These are phyloP conservation scores for Hirtodrosophila alboralis DNA, from an alignment of 2,888 invertebrate species.

Conservation along the genomic window DNA sequence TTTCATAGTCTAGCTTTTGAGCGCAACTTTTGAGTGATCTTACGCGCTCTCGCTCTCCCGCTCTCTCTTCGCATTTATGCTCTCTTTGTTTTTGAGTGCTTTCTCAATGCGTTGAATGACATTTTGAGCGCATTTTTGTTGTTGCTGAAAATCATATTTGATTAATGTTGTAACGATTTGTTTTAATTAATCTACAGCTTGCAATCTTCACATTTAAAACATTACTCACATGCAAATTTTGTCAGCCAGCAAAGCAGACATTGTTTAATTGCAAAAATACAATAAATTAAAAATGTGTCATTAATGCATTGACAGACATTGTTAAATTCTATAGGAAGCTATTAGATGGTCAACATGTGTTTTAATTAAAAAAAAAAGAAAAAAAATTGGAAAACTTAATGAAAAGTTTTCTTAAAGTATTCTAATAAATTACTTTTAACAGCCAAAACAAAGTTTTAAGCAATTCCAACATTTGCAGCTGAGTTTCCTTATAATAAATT, in stretches of 20 bases:
- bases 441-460: too few relatives aligned
- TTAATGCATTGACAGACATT: conserved; percentile 62
- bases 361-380: conserved; percentile 1
- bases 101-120: conserved; percentile 64
- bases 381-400: too few relatives aligned
- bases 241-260: conserved; percentile 43
- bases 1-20: conserved; percentile 59
- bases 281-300: conserved; percentile 54
- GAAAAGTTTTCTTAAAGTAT: too few relatives aligned
- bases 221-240: conserved; percentile 38
- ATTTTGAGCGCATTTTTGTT: conserved; percentile 53
- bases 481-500: too few relatives aligned
- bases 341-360: conserved; percentile 13
- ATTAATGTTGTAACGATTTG: conserved; percentile 71
- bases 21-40: conserved; percentile 43
- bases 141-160: conserved; percentile 55
- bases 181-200: conserved; percentile 61
- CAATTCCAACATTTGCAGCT: too few relatives aligned
- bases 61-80: background rate
- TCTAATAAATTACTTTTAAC: too few relatives aligned
- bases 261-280: conserved; percentile 58
- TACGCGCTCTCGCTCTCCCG: conserved; percentile 4
- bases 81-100: conserved; percentile 1
- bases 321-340: conserved; percentile 55
- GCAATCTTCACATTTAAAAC: conserved; percentile 48